A percentile compares a stretch with the other conserved stretches of the same genome.
Evolutionary conservation across 2,888 invertebrate species (phyloP).

Genomic region (Escarpia spicata): DNA sequence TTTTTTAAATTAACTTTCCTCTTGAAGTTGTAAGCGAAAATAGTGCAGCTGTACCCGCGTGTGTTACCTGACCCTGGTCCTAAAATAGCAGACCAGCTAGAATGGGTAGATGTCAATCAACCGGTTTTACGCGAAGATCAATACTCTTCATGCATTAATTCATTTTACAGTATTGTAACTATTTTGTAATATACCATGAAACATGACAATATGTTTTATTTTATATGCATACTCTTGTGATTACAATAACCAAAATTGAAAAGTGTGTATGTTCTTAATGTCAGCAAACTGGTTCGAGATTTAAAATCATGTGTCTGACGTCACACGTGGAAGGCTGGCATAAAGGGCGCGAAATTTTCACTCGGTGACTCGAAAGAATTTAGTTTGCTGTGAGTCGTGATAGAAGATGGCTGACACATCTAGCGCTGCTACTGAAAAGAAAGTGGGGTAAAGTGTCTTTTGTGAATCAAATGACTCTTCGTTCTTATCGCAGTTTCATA

Average conservation of each 20-base stretch:
- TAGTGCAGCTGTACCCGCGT: neutral
- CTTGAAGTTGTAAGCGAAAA: neutral
- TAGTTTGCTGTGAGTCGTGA: neutral
- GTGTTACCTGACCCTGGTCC: neutral
- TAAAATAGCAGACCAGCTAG: neutral
- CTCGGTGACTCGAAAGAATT: slow-evolving; percentile 35
- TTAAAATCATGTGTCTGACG: slow-evolving; percentile 31
- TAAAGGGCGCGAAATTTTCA: slow-evolving; percentile 48
- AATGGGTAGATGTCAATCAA: slow-evolving; percentile 12
- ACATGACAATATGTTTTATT: neutral
- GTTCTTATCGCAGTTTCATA: neutral
- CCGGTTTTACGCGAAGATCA: slow-evolving; percentile 2
- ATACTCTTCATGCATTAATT: neutral
- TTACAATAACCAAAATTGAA: neutral
- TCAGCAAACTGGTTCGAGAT: slow-evolving; percentile 27
- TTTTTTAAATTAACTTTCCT: neutral
- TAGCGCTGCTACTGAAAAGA: slow-evolving; percentile 11
- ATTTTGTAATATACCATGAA: neutral
- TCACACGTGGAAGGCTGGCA: slow-evolving; percentile 39
- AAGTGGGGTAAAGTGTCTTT: neutral
- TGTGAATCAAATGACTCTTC: slow-evolving; percentile 2
- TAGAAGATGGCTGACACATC: slow-evolving; percentile 1
- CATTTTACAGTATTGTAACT: neutral
- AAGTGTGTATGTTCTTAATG: neutral
- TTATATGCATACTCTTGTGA: neutral